Conservation (phyloP, 2,113 vertebrate species). For the Nannobrachium achirus region DNA sequence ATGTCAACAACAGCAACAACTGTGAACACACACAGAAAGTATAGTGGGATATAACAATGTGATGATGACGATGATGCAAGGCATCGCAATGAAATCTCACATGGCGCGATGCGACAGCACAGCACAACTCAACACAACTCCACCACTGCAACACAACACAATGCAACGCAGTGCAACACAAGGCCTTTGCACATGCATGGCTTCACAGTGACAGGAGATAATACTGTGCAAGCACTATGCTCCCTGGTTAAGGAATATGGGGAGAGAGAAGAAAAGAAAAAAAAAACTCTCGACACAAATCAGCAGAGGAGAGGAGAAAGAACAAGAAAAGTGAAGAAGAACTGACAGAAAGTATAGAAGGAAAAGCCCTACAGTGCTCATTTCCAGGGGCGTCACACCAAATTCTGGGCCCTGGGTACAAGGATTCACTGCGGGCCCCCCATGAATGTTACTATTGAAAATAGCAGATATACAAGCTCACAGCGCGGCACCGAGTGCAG, state of each 20-base stretch:
- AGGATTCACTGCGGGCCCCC: no score
- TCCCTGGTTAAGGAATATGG: not conserved
- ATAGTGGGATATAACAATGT: not conserved
- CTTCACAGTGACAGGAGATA: no score
- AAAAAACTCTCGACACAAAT: not conserved
- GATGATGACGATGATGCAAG: slow-evolving; percentile 45
- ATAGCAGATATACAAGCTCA: no score
- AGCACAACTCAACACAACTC: not conserved
- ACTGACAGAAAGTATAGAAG: not conserved
- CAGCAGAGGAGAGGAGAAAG: not conserved
- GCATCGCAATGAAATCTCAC: slow-evolving; percentile 12
- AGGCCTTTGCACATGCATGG: not conserved
- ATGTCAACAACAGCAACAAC: slow-evolving; percentile 1
- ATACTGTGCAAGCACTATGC: not conserved
- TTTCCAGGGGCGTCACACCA: no score
- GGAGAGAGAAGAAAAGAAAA: not conserved
- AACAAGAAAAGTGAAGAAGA: not conserved
- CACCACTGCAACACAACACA: not conserved
- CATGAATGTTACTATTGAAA: no score
- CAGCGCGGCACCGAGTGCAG: no score
- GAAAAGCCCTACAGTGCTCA: no score
- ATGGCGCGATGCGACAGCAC: not conserved
- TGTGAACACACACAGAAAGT: slow-evolving; percentile 23
- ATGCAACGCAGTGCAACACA: slow-evolving; percentile 1
- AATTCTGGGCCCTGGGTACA: no score